Evolutionary conservation across 2,113 vertebrate genomes (phyloP).

Genomic region (Otocyon megalotis): DNA sequence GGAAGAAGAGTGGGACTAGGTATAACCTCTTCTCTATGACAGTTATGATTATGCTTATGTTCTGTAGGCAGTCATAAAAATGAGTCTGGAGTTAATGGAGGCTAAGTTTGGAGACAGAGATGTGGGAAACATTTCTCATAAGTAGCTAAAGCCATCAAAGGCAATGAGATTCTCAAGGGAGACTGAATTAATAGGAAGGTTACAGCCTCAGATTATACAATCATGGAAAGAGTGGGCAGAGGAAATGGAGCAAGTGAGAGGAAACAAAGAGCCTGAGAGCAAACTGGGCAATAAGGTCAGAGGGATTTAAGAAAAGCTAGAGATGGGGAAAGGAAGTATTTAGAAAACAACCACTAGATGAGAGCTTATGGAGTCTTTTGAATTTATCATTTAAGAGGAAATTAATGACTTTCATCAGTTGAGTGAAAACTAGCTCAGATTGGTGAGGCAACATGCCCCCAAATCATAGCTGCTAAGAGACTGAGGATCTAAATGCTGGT

Average conservation of each 20-base stretch:
- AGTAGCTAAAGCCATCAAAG: not conserved
- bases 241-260: not conserved
- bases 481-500: not conserved
- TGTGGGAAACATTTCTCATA: not conserved
- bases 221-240: not conserved
- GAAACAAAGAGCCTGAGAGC: not conserved
- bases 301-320: not conserved
- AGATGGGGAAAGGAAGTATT: not conserved
- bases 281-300: not conserved
- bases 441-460: not conserved
- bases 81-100: not conserved
- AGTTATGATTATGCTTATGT: not conserved
- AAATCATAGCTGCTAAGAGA: not conserved
- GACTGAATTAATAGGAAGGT: not conserved
- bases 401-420: conserved; percentile 27
- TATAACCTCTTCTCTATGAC: not conserved
- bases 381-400: not conserved
- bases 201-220: not conserved
- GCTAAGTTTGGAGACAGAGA: not conserved
- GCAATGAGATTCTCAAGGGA: not conserved
- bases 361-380: not conserved
- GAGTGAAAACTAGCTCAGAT: not conserved
- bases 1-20: not conserved
- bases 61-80: not conserved
- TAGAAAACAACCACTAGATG: not conserved